A percentile compares a stretch with the other conserved stretches of the same genome.
phyloP scores from a whole-genome alignment of 1,140 invertebrate genomes.

The Drosophila arawakana region DNA sequence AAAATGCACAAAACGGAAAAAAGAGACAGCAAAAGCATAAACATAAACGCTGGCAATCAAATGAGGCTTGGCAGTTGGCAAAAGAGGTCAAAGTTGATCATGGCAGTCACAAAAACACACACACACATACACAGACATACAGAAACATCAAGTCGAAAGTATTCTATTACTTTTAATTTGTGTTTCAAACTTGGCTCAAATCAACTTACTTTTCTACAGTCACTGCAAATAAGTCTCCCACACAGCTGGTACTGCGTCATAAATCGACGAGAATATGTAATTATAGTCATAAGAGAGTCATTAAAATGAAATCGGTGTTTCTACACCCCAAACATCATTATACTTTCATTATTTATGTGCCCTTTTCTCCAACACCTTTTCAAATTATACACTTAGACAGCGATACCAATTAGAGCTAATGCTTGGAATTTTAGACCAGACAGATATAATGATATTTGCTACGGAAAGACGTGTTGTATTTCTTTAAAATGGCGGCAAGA shows the following conservation, averaged over 20 bases:
- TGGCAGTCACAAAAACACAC: constrained; percentile 46
- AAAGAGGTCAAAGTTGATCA: constrained; percentile 80
- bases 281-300: constrained; percentile 17
- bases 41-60: constrained; percentile 77
- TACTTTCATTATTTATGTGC: constrained; percentile 24
- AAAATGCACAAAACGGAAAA: constrained; percentile 70
- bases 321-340: constrained; percentile 23
- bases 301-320: constrained; percentile 31
- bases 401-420: constrained; percentile 8
- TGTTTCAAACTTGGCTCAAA: too few relatives aligned
- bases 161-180: neutral
- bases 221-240: constrained; percentile 1
- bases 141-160: neutral
- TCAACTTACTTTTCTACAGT: neutral
- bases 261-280: neutral
- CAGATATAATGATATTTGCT: neutral
- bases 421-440: constrained; percentile 6
- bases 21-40: constrained; percentile 56
- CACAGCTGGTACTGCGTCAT: neutral
- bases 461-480: neutral
- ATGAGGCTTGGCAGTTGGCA: constrained; percentile 64
- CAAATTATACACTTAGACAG: constrained; percentile 7
- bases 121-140: constrained; percentile 1
- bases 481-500: neutral
- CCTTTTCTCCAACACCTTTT: constrained; percentile 37